Percentiles rank a stretch among this genome's conserved stretches.
Conservation (phyloP, 2,888 invertebrate species). For the Seladonia tumulorum region DNA sequence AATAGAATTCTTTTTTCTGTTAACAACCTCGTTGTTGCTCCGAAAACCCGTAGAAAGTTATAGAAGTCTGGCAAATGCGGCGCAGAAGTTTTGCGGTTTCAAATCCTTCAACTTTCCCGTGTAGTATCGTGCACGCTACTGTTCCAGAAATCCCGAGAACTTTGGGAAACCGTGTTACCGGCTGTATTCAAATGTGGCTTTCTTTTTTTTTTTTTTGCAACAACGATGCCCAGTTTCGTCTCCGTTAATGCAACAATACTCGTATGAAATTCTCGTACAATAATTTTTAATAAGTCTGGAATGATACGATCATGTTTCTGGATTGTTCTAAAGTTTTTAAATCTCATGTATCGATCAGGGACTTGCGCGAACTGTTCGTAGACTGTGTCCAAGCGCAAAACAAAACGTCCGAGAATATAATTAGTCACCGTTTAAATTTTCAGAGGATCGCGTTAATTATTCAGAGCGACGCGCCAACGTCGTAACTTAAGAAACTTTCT, state of each 20-base stretch:
- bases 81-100: background rate
- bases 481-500: slow-evolving; percentile 4
- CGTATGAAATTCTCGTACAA: too few relatives aligned
- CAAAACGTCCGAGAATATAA: background rate
- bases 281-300: too few relatives aligned
- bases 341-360: too few relatives aligned
- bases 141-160: background rate
- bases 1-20: background rate
- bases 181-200: background rate
- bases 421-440: background rate
- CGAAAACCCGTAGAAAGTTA: background rate
- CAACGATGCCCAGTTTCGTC: background rate
- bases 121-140: background rate
- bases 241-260: background rate
- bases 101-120: slow-evolving; percentile 5
- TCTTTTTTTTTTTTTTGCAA: background rate
- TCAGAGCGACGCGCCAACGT: background rate
- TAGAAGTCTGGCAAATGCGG: background rate
- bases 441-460: background rate
- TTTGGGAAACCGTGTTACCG: background rate
- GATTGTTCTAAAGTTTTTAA: too few relatives aligned
- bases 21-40: background rate
- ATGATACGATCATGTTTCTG: too few relatives aligned
- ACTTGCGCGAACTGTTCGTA: background rate
- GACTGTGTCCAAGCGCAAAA: background rate